These are phyloP conservation scores for Notocelia uddmanniana DNA, from an alignment of 2,888 invertebrate genomes.

Conservation along the genomic window DNA sequence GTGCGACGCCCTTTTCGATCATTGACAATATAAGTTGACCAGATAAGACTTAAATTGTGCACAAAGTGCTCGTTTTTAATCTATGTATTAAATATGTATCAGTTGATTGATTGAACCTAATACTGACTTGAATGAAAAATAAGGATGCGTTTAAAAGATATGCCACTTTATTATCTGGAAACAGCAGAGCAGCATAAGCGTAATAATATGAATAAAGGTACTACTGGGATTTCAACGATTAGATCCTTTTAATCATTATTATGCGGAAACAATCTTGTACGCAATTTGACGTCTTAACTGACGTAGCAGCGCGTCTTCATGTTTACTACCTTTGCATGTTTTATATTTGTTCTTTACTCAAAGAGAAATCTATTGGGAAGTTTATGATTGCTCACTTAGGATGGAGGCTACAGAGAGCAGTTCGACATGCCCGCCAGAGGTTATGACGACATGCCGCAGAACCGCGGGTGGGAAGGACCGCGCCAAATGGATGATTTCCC, in stretches of 20 bases:
- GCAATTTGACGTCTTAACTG: background rate
- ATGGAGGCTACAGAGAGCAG: slow-evolving; percentile 85
- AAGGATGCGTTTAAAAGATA: background rate
- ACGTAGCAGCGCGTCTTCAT: background rate
- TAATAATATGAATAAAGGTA: background rate
- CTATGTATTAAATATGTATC: background rate
- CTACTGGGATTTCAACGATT: background rate
- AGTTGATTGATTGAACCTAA: background rate
- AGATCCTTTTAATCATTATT: background rate
- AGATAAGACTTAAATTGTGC: background rate
- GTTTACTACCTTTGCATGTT: slow-evolving; percentile 39
- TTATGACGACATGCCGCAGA: slow-evolving; percentile 81
- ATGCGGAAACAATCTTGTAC: slow-evolving; percentile 1
- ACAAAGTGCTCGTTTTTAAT: background rate
- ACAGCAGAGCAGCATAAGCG: background rate
- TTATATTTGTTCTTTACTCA: slow-evolving; percentile 47
- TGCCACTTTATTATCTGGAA: background rate
- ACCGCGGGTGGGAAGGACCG: slow-evolving; percentile 85
- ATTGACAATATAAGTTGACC: background rate
- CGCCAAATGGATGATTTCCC: slow-evolving; percentile 88
- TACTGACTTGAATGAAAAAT: slow-evolving; percentile 35
- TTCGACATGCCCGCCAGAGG: slow-evolving; percentile 81
- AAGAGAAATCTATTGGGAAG: slow-evolving; percentile 75
- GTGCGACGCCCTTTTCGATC: no score
- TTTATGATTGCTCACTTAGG: slow-evolving; percentile 84